phyloP scores from a whole-genome alignment of 2,797 vertebrate species.

The Peromyscus eremicus region DNA sequence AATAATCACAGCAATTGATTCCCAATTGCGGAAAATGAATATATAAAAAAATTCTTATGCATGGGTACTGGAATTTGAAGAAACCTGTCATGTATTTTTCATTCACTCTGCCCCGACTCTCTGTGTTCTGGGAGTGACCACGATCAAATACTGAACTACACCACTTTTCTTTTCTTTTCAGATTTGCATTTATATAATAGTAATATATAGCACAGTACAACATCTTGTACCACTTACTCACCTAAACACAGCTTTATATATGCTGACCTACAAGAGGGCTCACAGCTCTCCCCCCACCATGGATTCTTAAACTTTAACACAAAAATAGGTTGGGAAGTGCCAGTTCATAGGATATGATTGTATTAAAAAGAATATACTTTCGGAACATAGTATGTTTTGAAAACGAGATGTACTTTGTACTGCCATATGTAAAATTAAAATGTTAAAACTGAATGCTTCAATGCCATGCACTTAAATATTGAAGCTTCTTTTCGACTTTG shows the following conservation, averaged over 20 bases:
- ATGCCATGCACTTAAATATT: conserved; percentile 24
- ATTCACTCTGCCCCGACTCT: not conserved
- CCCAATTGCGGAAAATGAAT: not conserved
- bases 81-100: not conserved
- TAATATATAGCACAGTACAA: not conserved
- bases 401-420: not conserved
- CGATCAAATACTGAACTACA: not conserved
- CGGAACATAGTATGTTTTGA: conserved; percentile 1
- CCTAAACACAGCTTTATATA: not conserved
- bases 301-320: not conserved
- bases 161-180: not conserved
- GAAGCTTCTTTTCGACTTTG: not conserved
- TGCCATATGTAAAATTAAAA: conserved; percentile 5
- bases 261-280: not conserved
- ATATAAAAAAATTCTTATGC: conserved; percentile 20
- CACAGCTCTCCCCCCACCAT: no score
- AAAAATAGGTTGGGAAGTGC: not conserved
- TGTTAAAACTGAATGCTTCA: conserved; percentile 1
- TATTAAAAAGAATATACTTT: not conserved
- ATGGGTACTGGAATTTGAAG: not conserved
- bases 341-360: not conserved
- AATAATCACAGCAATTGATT: not conserved
- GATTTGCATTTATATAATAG: not conserved
- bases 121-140: not conserved
- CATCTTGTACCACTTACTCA: not conserved